Evolutionary conservation across 2,888 invertebrate species (phyloP), one percentile per base, ranked within the genome.

Genomic region (Caenorhabditis angaria): DNA sequence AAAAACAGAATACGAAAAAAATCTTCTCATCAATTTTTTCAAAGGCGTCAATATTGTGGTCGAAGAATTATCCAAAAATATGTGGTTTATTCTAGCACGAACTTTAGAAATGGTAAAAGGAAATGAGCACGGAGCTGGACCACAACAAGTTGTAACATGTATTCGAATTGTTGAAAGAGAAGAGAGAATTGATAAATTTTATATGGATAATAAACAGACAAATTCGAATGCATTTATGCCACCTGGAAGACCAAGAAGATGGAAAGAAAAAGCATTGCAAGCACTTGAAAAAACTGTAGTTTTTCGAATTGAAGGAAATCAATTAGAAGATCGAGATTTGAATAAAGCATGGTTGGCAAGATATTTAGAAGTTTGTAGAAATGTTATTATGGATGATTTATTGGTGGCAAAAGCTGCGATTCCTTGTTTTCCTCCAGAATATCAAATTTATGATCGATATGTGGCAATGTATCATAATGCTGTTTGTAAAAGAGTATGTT

Each of bases 151-250:
- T 81, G 99, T 99, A 0, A 97, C 97, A 8, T 96, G 94, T 0
- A 88, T 99, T 47, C 91, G 99, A 78, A 96, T 99, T 64, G 94
- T 99, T 83, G 97, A 99, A 88, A 90, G 97, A 63, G 99, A 99
- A 88, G 97, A 99, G 87, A 94, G 86, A 61, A 92, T 94, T 35
- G 99, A 99, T 90, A 91, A 92, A 82, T 93, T 93, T 89, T 94
- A 94, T 12, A 85, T 93, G 76, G 88, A 92, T 51, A 63, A 63
- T 90, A 92, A 93, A 88, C 91, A 92, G 82, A 92, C 91, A 76
- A 92, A 92, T 82, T 93, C 93, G 1, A 74, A 75, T 2, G 94
- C 94, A 0, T 99, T 97, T 87, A 90, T 94, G 89, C 94, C 97
- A 0, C 95, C 95, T 0, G 95, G 95, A 0, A 91, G 99, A 47